A percentile compares a stretch with the other conserved stretches of the same genome.
These are phyloP conservation scores for Malurus leucopterus DNA, from an alignment of 2,797 vertebrate species.

Conservation along the genomic window DNA sequence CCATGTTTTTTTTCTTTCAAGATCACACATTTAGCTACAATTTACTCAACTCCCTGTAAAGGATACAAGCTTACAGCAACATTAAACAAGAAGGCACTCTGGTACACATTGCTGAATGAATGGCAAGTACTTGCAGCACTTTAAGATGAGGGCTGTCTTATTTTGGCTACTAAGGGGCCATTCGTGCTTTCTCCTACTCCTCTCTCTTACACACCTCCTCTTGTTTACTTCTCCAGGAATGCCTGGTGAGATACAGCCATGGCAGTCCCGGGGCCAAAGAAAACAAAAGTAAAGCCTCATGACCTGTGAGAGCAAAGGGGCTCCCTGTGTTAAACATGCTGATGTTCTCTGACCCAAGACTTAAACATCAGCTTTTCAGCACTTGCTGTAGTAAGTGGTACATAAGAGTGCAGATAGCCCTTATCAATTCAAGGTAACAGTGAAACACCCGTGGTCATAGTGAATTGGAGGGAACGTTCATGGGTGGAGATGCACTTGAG, in stretches of 20 bases:
- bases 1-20: background rate
- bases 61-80: fast-evolving
- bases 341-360: background rate
- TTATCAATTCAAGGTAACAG: background rate
- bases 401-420: background rate
- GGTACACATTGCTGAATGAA: background rate
- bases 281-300: background rate
- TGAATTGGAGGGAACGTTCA: background rate
- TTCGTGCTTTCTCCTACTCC: background rate
- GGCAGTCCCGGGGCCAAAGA: background rate
- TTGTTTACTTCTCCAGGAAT: background rate
- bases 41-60: background rate
- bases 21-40: background rate
- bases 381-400: background rate
- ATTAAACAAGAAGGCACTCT: background rate
- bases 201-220: background rate
- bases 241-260: fast-evolving
- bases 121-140: background rate
- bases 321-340: background rate
- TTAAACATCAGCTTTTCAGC: background rate
- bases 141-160: background rate
- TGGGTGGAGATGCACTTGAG: background rate
- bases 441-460: background rate
- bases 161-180: background rate
- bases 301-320: background rate